Evolutionary conservation across 2,113 vertebrate species (phyloP).

Genomic region (Podarcis cretensis): DNA sequence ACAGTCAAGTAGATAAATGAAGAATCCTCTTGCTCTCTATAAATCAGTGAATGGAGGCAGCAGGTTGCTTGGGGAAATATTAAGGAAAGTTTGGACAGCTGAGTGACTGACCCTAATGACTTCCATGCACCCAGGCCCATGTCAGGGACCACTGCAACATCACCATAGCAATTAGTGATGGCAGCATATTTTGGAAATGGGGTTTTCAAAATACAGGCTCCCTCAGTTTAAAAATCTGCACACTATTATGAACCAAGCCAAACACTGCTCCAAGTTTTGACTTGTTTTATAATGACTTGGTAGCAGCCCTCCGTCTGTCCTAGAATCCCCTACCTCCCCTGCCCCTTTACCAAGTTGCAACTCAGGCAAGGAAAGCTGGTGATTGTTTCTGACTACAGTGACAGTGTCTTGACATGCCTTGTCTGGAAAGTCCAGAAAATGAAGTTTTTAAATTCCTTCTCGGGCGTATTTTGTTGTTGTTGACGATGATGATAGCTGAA

Average conservation of each 20-base stretch:
- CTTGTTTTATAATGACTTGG: neutral
- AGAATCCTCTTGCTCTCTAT: no score
- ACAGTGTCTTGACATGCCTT: neutral
- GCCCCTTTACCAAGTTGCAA: neutral
- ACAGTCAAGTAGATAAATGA: no score
- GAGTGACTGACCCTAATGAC: no score
- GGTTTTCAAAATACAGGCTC: neutral
- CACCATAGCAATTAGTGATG: neutral
- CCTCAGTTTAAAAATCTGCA: neutral
- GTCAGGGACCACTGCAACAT: no score
- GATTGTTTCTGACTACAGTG: neutral
- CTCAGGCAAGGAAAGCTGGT: neutral
- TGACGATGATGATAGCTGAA: neutral
- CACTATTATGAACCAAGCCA: neutral
- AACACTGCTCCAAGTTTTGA: neutral
- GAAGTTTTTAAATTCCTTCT: neutral
- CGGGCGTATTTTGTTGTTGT: neutral
- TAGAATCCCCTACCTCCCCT: neutral
- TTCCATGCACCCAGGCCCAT: no score
- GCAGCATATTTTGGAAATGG: neutral
- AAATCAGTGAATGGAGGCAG: no score
- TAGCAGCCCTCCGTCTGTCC: neutral
- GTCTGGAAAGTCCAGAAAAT: neutral
- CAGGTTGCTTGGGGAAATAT: no score
- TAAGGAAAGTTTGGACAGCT: no score